phyloP scores from a whole-genome alignment of 2,797 vertebrate species.

The Pangasius krempfi region DNA sequence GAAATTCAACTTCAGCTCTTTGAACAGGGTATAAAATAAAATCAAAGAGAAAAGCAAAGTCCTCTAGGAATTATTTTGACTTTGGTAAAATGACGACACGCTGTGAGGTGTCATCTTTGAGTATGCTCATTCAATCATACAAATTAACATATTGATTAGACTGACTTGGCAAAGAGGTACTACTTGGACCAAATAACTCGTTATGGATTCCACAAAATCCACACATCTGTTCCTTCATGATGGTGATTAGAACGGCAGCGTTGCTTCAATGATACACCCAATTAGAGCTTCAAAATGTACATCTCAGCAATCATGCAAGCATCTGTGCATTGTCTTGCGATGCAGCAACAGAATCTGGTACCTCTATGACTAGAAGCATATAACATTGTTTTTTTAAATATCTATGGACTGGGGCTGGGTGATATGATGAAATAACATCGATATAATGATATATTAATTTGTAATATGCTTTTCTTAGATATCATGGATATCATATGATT shows the following conservation, averaged over 20 bases:
- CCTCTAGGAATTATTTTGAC: conserved; percentile 1
- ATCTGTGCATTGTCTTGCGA: not conserved
- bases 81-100: not conserved
- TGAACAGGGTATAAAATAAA: not conserved
- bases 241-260: not conserved
- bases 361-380: no score
- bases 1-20: conserved; percentile 13
- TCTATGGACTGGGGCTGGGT: not conserved
- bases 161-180: not conserved
- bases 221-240: not conserved
- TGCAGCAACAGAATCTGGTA: not conserved
- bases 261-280: not conserved
- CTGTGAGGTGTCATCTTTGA: not conserved
- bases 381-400: no score
- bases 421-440: not conserved
- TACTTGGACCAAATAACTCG: not conserved
- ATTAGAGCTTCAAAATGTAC: not conserved
- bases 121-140: not conserved
- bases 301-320: not conserved
- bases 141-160: conserved; percentile 2
- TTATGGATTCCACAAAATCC: not conserved
- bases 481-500: not conserved
- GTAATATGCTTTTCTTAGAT: not conserved
- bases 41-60: conserved; percentile 13
- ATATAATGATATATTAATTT: not conserved